These are phyloP conservation scores for Chironomus riparius DNA, from an alignment of 2,888 invertebrate genomes.

Conservation along the genomic window DNA sequence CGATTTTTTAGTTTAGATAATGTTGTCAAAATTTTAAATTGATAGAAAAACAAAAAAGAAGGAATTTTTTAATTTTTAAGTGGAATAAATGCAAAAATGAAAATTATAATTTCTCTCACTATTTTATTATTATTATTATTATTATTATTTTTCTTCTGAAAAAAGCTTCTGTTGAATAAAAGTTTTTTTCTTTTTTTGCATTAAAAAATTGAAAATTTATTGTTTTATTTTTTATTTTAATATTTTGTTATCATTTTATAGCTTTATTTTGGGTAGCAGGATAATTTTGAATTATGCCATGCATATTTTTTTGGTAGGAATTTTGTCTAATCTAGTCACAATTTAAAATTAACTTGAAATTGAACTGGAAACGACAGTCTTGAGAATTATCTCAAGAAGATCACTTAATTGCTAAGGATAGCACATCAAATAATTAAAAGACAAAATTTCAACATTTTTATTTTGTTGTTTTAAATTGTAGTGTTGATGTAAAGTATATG, in stretches of 20 bases:
- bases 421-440: too few relatives aligned
- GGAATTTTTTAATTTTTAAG: neutral
- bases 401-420: too few relatives aligned
- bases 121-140: neutral
- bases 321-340: too few relatives aligned
- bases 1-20: conserved; percentile 24
- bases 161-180: conserved; percentile 26
- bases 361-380: too few relatives aligned
- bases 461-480: too few relatives aligned
- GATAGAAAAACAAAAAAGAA: neutral
- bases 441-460: too few relatives aligned
- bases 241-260: neutral
- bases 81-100: neutral
- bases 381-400: too few relatives aligned
- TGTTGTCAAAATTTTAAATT: conserved; percentile 19
- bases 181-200: conserved; percentile 20
- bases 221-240: conserved; percentile 4
- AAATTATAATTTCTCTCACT: conserved; percentile 7
- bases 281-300: too few relatives aligned
- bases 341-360: too few relatives aligned
- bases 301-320: too few relatives aligned
- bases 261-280: too few relatives aligned
- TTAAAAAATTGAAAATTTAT: conserved; percentile 5
- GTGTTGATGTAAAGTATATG: too few relatives aligned
- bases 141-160: conserved; percentile 19